Evolutionary conservation across 2,797 vertebrate species (phyloP), one percentile per base, ranked within the genome.

Genomic region (Poeciliopsis presidionis): DNA sequence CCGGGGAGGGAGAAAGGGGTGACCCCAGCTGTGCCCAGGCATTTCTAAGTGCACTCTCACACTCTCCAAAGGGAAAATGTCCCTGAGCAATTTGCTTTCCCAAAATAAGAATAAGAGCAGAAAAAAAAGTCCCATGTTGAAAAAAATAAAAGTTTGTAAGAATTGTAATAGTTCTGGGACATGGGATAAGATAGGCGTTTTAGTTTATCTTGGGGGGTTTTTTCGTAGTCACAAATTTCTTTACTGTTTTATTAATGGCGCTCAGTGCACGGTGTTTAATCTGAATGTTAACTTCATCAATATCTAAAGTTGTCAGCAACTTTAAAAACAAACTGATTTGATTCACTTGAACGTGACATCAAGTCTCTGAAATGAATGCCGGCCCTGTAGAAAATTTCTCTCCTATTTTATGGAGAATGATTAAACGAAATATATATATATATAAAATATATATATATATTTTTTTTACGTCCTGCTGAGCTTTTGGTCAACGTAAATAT

Each of bases 61-160:
- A 96, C 96, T 95, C 97, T 95, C 97, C 96, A 94, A 96, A 96
- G 95, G 96, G 94, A 65, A 96, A 96, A 96, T 95, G 96, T 95
- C 95, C 96, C 95, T 96, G 93, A 96, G 95, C 95, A 96, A 51
- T 94, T 95, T 81, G 77, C 73, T 74, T 94, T 94, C 94, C 95
- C 94, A 96, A 95, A 95, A 94, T 93, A 49, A 43, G 73, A 78
- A 83, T 75, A 79, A 88, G 84, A 89, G 47, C 59, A 41, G 86
- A 83, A 88, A 88, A 65, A 84, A 78, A 69, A 71, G 3, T 47
- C 1, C 0, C 71, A 41, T 72, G 82, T 75, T 78, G 22, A 87
- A 78, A 80, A 22, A 5, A 67, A 2, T 46, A 51, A 2, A 7
- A 51, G 5, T 36, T 36, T 33, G 2, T 33, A 41, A 41, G 39